Evolutionary conservation across 64 coral and sea anemone genomes (phyloP).

Genomic region (Stichodactyla helianthus): DNA sequence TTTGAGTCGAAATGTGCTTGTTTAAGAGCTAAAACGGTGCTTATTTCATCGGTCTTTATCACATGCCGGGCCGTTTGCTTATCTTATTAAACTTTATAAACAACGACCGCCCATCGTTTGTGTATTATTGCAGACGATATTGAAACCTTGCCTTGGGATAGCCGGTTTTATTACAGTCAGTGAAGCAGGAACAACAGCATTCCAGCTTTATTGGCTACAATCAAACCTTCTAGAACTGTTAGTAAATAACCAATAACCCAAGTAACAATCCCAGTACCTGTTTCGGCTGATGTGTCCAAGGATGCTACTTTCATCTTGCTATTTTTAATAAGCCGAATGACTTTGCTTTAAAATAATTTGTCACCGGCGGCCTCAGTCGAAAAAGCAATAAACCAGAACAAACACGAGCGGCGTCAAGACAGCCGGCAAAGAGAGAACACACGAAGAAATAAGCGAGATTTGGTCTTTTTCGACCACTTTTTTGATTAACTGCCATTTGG

Average conservation of each 20-base stretch:
- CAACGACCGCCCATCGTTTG: slow-evolving; percentile 97
- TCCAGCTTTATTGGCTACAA: slow-evolving; percentile 18
- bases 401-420: slow-evolving; percentile 63
- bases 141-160: slow-evolving; percentile 56
- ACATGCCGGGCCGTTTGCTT: slow-evolving; percentile 76
- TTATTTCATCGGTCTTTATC: slow-evolving; percentile 58
- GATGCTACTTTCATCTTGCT: background rate
- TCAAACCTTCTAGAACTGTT: background rate
- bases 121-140: slow-evolving; percentile 84
- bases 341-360: slow-evolving; percentile 84
- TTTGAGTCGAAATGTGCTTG: background rate
- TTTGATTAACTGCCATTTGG: slow-evolving; percentile 1
- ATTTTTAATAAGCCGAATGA: slow-evolving; percentile 74
- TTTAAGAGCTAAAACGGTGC: slow-evolving; percentile 23
- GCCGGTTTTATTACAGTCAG: slow-evolving; percentile 16
- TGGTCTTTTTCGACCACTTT: background rate
- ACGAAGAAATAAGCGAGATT: background rate
- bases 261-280: background rate
- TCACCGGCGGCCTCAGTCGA: slow-evolving; percentile 51
- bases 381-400: slow-evolving; percentile 85
- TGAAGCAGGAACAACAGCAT: slow-evolving; percentile 10
- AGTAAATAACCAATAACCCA: background rate
- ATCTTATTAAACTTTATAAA: slow-evolving; percentile 98
- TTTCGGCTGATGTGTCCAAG: background rate
- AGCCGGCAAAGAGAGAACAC: slow-evolving; percentile 17